phyloP scores from a whole-genome alignment of 2,113 vertebrate genomes.

The Cephalophus harveyi region DNA sequence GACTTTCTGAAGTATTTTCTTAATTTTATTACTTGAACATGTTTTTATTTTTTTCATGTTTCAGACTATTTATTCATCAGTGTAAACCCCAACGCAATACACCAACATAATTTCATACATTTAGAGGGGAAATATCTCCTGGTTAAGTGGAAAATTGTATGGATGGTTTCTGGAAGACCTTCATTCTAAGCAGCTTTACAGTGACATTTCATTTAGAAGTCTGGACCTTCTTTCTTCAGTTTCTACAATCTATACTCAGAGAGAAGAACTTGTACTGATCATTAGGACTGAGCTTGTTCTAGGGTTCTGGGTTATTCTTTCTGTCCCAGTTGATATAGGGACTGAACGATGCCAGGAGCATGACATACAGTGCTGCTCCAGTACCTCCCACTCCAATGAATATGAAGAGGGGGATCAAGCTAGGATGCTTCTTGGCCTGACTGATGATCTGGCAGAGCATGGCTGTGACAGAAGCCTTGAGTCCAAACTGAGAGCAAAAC shows the following conservation, averaged over 20 bases:
- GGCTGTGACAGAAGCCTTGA: not conserved
- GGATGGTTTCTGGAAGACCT: not conserved
- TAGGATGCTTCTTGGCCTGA: constrained; percentile 81
- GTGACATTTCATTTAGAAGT: not conserved
- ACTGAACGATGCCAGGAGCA: not conserved
- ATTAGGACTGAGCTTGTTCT: not conserved
- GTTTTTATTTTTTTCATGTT: not conserved
- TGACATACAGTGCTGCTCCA: not conserved
- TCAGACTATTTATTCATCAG: not conserved
- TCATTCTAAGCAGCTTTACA: not conserved
- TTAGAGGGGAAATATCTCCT: not conserved
- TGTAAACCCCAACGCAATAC: not conserved
- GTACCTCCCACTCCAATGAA: not conserved
- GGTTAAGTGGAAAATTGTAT: not conserved
- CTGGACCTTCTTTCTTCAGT: not conserved
- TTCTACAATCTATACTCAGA: not conserved
- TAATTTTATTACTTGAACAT: not conserved
- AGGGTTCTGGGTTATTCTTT: not conserved
- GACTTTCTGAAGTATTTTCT: not conserved
- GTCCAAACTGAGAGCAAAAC: fast-evolving
- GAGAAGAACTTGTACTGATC: not conserved
- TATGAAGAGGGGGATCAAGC: constrained; percentile 65
- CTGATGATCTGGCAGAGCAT: constrained; percentile 73
- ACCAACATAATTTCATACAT: not conserved
- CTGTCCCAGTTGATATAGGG: not conserved